These are phyloP conservation scores for Lithophane semibrunnea DNA, from an alignment of 2,888 invertebrate species.

Conservation along the genomic window DNA sequence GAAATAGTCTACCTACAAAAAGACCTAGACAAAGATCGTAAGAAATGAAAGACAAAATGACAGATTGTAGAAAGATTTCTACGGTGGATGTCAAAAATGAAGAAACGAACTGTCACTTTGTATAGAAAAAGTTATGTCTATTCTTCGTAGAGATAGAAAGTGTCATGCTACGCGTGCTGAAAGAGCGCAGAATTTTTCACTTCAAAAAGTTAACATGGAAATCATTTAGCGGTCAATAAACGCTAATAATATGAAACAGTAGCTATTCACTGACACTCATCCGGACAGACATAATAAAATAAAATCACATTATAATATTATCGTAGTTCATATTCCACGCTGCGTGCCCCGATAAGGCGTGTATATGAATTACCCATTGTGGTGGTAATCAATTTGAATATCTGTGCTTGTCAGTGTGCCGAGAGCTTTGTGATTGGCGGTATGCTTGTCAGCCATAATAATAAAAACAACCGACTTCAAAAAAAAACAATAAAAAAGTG, in stretches of 20 bases:
- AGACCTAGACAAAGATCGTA: too few species aligned
- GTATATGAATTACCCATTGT: constrained; percentile 53
- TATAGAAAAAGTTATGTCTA: too few species aligned
- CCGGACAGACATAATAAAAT: constrained; percentile 26
- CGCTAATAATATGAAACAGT: constrained; percentile 22
- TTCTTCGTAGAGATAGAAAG: too few species aligned
- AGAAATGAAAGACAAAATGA: too few species aligned
- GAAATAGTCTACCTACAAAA: too few species aligned
- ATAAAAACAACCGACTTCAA: too few species aligned
- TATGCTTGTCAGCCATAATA: neutral
- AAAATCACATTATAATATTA: constrained; percentile 52
- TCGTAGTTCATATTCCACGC: constrained; percentile 56
- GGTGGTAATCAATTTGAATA: constrained; percentile 51
- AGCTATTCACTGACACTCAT: constrained; percentile 33
- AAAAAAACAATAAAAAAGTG: too few species aligned
- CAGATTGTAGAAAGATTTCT: too few species aligned
- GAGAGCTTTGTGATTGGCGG: constrained; percentile 12
- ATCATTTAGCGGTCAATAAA: constrained; percentile 1
- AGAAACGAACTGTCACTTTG: too few species aligned
- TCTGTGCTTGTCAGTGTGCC: constrained; percentile 41
- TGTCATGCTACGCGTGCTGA: too few species aligned
- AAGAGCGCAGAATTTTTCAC: too few species aligned
- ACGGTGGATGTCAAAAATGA: too few species aligned
- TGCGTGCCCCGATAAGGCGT: constrained; percentile 48
- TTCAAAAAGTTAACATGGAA: neutral